A percentile compares a stretch with the other conserved stretches of the same genome.
Conservation (phyloP, 2,797 vertebrate genomes). For the Pseudochromis fuscus region DNA sequence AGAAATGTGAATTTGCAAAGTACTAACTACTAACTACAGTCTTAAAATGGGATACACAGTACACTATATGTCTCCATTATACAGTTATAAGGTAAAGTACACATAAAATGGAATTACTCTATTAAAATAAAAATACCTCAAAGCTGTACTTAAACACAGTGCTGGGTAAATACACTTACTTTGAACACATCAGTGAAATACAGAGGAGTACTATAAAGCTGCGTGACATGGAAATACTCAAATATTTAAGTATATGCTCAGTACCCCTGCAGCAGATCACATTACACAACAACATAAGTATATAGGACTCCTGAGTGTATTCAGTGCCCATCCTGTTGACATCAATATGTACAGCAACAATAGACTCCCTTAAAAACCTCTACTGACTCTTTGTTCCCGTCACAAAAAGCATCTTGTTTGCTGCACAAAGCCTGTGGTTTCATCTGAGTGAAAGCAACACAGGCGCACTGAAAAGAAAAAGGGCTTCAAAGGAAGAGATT, state of each 20-base stretch:
- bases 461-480: conserved; percentile 54
- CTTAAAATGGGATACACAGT: background rate
- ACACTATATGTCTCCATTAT: no score
- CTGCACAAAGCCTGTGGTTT: conserved; percentile 65
- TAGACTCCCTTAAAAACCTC: conserved; percentile 47
- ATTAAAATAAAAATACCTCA: background rate
- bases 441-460: conserved; percentile 64
- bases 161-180: background rate
- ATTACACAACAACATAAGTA: conserved; percentile 13
- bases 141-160: background rate
- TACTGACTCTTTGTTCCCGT: conserved; percentile 52
- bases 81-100: no score
- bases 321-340: conserved; percentile 39
- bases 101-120: background rate
- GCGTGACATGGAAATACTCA: background rate
- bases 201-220: background rate
- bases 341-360: conserved; percentile 54
- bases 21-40: background rate
- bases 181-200: background rate
- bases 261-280: conserved; percentile 4
- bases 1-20: background rate
- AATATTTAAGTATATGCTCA: background rate
- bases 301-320: conserved; percentile 33
- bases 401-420: conserved; percentile 68
- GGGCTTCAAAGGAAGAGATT: conserved; percentile 75